phyloP scores from a whole-genome alignment of 2,888 invertebrate species.

The Ormyrus thymus region DNA sequence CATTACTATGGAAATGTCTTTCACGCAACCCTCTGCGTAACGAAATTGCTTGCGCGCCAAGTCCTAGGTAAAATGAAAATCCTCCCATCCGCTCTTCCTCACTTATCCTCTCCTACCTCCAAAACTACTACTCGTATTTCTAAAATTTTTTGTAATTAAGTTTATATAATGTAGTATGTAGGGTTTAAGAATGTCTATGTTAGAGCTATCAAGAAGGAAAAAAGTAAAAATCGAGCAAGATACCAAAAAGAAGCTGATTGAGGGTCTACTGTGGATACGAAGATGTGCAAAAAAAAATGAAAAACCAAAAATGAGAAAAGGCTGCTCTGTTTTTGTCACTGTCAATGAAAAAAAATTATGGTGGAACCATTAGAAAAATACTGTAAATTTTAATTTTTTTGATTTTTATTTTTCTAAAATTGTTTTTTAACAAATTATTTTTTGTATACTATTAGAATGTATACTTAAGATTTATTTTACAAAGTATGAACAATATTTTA shows the following conservation, averaged over 20 bases:
- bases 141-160: constrained; percentile 42
- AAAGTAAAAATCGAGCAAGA: constrained; percentile 22
- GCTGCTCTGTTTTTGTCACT: constrained; percentile 8
- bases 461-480: too few species aligned
- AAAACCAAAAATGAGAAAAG: constrained; percentile 20
- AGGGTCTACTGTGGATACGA: background rate
- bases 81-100: background rate
- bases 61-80: constrained; percentile 11
- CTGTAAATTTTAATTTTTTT: background rate
- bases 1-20: constrained; percentile 87
- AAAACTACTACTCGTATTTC: constrained; percentile 14
- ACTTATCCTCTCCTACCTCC: background rate
- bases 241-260: constrained; percentile 29
- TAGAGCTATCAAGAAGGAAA: constrained; percentile 27
- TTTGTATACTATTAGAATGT: too few species aligned
- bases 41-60: constrained; percentile 6
- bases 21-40: constrained; percentile 63
- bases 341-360: background rate
- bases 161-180: constrained; percentile 21
- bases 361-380: constrained; percentile 2
- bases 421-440: too few species aligned
- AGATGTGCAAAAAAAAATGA: background rate
- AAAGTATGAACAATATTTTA: too few species aligned
- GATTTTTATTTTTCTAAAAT: background rate
- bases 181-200: constrained; percentile 30